Conservation (phyloP, 2,113 vertebrate species). For the Etia nguti region DNA sequence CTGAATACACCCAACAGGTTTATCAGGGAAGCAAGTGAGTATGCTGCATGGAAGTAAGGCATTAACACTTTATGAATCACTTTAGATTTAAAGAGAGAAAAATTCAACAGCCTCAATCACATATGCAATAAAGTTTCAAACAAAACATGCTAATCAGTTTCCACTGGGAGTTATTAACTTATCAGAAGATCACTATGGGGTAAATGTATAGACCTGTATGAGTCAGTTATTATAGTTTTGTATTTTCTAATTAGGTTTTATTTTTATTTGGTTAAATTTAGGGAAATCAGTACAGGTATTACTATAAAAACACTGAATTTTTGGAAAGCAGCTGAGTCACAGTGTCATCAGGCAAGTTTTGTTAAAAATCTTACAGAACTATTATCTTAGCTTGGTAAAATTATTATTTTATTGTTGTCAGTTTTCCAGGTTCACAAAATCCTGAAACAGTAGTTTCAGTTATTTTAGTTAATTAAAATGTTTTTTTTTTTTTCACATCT, state of each 20-base stretch:
- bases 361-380: background rate
- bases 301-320: background rate
- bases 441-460: background rate
- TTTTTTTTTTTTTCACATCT: rapidly evolving
- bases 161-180: background rate
- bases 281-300: rapidly evolving
- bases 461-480: background rate
- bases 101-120: background rate
- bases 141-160: background rate
- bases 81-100: rapidly evolving
- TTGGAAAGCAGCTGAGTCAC: background rate
- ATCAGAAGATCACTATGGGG: background rate
- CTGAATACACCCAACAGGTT: slow-evolving; percentile 72
- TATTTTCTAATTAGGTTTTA: background rate
- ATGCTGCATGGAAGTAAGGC: background rate
- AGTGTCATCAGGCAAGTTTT: background rate
- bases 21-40: slow-evolving; percentile 76
- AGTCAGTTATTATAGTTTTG: background rate
- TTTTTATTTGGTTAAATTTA: background rate
- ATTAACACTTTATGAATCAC: background rate
- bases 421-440: background rate
- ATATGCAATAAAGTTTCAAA: background rate
- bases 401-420: background rate
- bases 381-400: background rate
- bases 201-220: background rate